These are phyloP conservation scores for Molossus molossus DNA, from an alignment of 2,797 vertebrate species.

Conservation along the genomic window DNA sequence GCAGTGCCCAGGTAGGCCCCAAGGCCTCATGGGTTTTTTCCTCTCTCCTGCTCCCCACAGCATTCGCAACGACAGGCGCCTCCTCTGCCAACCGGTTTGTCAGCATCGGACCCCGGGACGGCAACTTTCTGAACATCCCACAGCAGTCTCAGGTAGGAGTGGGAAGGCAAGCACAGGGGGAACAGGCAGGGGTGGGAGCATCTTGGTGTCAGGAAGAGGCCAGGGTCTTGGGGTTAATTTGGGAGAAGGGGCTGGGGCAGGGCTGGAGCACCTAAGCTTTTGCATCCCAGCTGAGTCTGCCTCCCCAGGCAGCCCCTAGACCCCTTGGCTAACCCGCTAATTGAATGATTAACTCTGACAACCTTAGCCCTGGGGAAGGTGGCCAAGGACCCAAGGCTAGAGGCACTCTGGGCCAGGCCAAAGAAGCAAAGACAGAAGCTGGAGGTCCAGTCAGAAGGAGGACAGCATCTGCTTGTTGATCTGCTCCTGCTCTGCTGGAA, in stretches of 20 bases:
- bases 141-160: constrained; percentile 96
- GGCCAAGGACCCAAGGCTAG: constrained; percentile 76
- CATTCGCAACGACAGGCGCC: constrained; percentile 98
- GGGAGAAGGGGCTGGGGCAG: neutral
- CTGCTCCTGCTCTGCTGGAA: neutral
- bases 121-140: constrained; percentile 99
- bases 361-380: constrained; percentile 75
- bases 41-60: constrained; percentile 88
- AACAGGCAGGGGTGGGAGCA: neutral
- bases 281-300: constrained; percentile 62
- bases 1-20: constrained; percentile 65
- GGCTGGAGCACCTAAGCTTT: constrained; percentile 18
- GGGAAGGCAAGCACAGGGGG: too few relatives aligned
- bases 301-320: constrained; percentile 76
- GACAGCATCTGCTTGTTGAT: neutral
- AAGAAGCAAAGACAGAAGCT: constrained; percentile 61
- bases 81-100: constrained; percentile 99
- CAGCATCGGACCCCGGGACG: constrained; percentile 99
- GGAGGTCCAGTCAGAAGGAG: neutral
- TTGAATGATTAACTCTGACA: constrained; percentile 85
- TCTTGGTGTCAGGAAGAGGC: neutral
- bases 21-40: constrained; percentile 72
- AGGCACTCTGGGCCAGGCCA: constrained; percentile 61
- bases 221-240: neutral
- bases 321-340: constrained; percentile 82